Conservation (phyloP, 37 sponge, comb jelly and placozoan species). For the Spongia lamella region DNA sequence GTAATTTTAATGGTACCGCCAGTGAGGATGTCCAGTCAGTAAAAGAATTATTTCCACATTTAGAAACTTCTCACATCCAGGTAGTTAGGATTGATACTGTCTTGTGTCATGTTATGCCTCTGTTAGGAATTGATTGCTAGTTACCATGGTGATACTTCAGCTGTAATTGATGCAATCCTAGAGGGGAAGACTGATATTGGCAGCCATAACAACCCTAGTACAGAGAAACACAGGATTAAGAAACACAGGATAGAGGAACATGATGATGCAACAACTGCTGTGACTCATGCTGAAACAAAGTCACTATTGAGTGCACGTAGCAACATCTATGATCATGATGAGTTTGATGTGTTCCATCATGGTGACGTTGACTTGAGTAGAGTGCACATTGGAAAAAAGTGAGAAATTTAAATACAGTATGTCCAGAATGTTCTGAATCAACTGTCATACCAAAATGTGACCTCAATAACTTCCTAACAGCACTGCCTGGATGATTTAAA, state of each 20-base stretch:
- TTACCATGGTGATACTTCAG: neutral
- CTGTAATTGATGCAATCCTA: conserved; percentile 13
- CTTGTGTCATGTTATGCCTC: no score
- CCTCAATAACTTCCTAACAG: no score
- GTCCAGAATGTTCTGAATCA: no score
- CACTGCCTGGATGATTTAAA: no score
- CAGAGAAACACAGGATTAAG: neutral
- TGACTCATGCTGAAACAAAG: neutral
- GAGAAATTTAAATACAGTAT: neutral
- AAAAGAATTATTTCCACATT: conserved; percentile 72
- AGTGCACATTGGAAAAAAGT: conserved; percentile 77
- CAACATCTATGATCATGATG: conserved; percentile 69
- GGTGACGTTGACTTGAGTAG: conserved; percentile 49
- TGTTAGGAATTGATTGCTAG: neutral
- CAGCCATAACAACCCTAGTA: neutral
- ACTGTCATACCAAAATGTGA: no score
- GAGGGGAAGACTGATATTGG: neutral
- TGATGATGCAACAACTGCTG: neutral
- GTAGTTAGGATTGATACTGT: no score
- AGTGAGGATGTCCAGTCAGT: conserved; percentile 14
- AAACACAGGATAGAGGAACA: neutral
- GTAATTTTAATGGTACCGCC: no score
- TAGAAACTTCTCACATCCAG: conserved; percentile 44
- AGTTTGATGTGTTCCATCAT: conserved; percentile 74
- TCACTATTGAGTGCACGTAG: conserved; percentile 43